Evolutionary conservation across 2,888 invertebrate species (phyloP).

Genomic region (Aproaerema taeniolella): DNA sequence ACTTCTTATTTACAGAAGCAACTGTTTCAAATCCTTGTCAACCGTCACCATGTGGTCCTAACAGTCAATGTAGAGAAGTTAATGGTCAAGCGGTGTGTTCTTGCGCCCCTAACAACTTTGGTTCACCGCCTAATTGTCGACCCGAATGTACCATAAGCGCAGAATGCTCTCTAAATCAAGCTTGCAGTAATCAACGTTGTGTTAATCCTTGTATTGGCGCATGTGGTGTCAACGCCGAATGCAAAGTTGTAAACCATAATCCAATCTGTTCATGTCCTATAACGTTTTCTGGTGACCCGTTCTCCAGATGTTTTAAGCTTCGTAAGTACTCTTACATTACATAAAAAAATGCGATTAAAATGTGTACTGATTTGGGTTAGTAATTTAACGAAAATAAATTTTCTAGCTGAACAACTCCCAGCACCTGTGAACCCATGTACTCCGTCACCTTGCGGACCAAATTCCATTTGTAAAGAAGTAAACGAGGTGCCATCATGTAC

Average conservation of each 20-base stretch:
- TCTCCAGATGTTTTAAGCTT: slow-evolving; percentile 75
- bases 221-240: slow-evolving; percentile 83
- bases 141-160: slow-evolving; percentile 85
- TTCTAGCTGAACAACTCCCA: slow-evolving; percentile 69
- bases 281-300: slow-evolving; percentile 81
- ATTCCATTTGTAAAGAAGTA: slow-evolving; percentile 82
- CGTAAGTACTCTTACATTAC: slow-evolving; percentile 55
- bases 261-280: slow-evolving; percentile 84
- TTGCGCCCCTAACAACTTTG: slow-evolving; percentile 80
- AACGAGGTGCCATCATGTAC: slow-evolving; percentile 86
- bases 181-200: slow-evolving; percentile 84
- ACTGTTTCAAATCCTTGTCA: slow-evolving; percentile 77
- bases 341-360: not conserved
- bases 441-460: slow-evolving; percentile 88
- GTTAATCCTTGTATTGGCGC: slow-evolving; percentile 84
- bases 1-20: slow-evolving; percentile 75
- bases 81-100: slow-evolving; percentile 83
- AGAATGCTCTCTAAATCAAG: slow-evolving; percentile 83
- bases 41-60: slow-evolving; percentile 81
- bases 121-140: slow-evolving; percentile 81
- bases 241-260: slow-evolving; percentile 86
- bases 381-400: no score
- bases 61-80: slow-evolving; percentile 78
- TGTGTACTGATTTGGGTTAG: no score
- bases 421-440: slow-evolving; percentile 80